phyloP scores from a whole-genome alignment of 2,797 vertebrate species.

The Sylvia borin region DNA sequence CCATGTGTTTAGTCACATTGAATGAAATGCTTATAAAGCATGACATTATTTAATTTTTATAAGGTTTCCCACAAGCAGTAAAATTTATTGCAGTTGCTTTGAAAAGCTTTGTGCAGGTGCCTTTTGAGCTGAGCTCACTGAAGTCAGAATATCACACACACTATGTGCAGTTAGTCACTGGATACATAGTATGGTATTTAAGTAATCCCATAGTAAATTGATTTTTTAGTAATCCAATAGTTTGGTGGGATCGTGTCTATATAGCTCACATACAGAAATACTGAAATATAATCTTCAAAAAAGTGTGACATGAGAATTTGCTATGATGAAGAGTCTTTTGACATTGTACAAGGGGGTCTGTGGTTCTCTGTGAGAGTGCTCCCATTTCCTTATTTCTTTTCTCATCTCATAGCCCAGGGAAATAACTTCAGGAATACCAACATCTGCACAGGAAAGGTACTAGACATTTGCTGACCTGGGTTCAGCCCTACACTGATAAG shows the following conservation, averaged over 20 bases:
- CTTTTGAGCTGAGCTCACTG: slow-evolving; percentile 65
- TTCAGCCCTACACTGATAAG: not conserved
- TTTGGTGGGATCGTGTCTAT: slow-evolving; percentile 28
- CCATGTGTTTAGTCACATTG: slow-evolving; percentile 76
- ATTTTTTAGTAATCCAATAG: slow-evolving; percentile 56
- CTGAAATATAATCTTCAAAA: slow-evolving; percentile 57
- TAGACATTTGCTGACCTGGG: not conserved
- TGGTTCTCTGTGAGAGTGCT: not conserved
- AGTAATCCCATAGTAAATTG: slow-evolving; percentile 49
- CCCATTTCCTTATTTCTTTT: slow-evolving; percentile 21
- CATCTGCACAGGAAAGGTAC: slow-evolving; percentile 33
- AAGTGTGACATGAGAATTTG: slow-evolving; percentile 43
- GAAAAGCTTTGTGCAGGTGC: slow-evolving; percentile 75
- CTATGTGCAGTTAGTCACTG: slow-evolving; percentile 56
- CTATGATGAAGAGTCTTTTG: slow-evolving; percentile 7
- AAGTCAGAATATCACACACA: slow-evolving; percentile 53
- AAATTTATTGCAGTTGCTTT: slow-evolving; percentile 76
- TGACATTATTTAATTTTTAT: slow-evolving; percentile 80
- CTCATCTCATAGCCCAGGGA: not conserved
- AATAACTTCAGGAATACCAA: slow-evolving; percentile 18
- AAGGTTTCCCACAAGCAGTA: slow-evolving; percentile 77
- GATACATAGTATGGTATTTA: slow-evolving; percentile 32
- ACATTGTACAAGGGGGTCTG: not conserved
- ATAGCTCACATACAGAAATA: slow-evolving; percentile 46
- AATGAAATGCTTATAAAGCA: slow-evolving; percentile 77